Evolutionary conservation across 1,140 invertebrate species (phyloP).

Genomic region (Mactra quadrangularis): DNA sequence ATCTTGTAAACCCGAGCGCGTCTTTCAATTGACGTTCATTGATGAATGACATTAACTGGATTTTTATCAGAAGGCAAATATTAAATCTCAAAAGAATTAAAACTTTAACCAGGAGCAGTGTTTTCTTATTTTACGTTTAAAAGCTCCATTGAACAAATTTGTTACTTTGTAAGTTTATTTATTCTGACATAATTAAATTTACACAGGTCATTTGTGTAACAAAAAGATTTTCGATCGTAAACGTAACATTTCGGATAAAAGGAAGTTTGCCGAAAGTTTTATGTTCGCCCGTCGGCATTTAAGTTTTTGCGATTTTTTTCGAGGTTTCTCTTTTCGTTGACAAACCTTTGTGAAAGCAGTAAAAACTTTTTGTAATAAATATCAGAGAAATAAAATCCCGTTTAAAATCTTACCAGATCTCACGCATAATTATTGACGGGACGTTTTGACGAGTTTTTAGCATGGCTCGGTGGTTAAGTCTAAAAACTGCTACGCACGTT

Average conservation of each 20-base stretch:
- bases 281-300: not conserved
- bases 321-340: slow-evolving; percentile 33
- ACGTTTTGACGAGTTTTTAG: too few species aligned
- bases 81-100: not conserved
- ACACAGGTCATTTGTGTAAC: slow-evolving; percentile 25
- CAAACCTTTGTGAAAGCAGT: not conserved
- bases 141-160: slow-evolving; percentile 22
- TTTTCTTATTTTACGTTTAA: slow-evolving; percentile 19
- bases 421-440: too few species aligned
- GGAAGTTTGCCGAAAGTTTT: slow-evolving; percentile 31
- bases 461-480: too few species aligned
- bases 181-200: slow-evolving; percentile 49
- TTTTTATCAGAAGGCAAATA: too few species aligned
- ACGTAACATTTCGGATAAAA: slow-evolving; percentile 10
- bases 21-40: too few species aligned
- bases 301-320: not conserved
- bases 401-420: too few species aligned
- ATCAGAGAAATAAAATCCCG: too few species aligned
- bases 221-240: slow-evolving; percentile 43
- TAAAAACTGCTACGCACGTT: too few species aligned
- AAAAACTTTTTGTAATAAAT: too few species aligned
- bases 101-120: slow-evolving; percentile 23
- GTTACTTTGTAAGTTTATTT: slow-evolving; percentile 9
- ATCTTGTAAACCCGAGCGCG: too few species aligned
- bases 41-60: too few species aligned